Conservation (phyloP, 2,113 vertebrate species). For the Micromys minutus region DNA sequence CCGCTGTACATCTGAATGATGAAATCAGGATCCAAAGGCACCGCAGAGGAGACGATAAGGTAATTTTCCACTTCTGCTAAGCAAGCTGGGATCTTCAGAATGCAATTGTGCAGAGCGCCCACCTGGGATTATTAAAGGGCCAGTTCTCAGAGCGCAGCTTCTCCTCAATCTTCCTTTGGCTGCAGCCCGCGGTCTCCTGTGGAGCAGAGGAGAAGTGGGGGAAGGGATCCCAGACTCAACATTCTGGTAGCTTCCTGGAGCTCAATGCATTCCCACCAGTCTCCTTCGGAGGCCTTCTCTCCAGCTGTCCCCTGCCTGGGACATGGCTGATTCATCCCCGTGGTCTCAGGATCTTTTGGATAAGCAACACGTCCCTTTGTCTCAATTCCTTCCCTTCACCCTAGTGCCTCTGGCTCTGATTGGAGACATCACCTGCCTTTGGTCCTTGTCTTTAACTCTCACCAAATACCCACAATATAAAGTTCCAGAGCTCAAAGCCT, state of each 20-base stretch:
- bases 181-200: background rate
- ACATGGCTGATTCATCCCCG: background rate
- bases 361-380: background rate
- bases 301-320: background rate
- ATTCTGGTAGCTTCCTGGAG: background rate
- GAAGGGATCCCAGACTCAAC: background rate
- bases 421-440: background rate
- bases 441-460: background rate
- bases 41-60: slow-evolving; percentile 66
- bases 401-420: background rate
- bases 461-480: background rate
- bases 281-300: background rate
- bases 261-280: too few species aligned
- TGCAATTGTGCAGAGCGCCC: slow-evolving; percentile 15
- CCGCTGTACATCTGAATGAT: slow-evolving; percentile 72
- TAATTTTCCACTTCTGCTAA: slow-evolving; percentile 79
- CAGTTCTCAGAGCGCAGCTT: background rate
- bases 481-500: background rate
- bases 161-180: background rate
- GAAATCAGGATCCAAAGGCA: slow-evolving; percentile 72
- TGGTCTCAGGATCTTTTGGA: rapidly evolving
- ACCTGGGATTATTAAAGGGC: slow-evolving; percentile 42
- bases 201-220: too few species aligned
- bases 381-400: background rate
- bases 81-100: slow-evolving; percentile 67